Base-by-base conservation (phyloP, 2,797 vertebrate species). In the Peromyscus nudipes region DNA sequence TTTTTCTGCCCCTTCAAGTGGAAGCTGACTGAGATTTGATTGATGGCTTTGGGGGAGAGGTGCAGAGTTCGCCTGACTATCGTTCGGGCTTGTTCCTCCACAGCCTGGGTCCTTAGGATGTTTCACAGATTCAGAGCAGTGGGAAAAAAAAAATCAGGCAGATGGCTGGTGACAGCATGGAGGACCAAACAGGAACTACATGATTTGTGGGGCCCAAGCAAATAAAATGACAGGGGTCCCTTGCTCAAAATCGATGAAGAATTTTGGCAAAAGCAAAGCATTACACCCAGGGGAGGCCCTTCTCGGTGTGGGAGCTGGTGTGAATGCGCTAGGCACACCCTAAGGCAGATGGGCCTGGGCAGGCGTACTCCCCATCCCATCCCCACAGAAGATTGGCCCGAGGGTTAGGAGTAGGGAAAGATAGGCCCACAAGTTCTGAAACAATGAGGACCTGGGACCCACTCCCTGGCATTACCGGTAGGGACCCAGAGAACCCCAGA, bases 1-100 rank as follows among this genome's bases (percentile, higher is more conserved):
- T 62, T 91, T 93, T 94, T 34, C 94, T 92, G 64, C 31, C 81
- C 52, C 12, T 31, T 95, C 49, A 88, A 71, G 57, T 87, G 87
- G 84, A 94, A 86, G 11, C 4, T 88, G 91, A 81, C 90, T 55
- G 82, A 84, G 29, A 43, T 95, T 64, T 52, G 29, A 79, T 64
- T 37, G 29, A 73, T 1, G 64, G 90, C 49, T 92, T 34, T 75
- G 49, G 23, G 29, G 76, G 34, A 90, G 57, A 75, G 0, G 31
- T 0, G 0, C 0, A 10, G 52, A 79, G 73, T 75, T 84, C 10
- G 55, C 25, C 80, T 55, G 34, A 5, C 52, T 7, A 9, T 21
- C 69, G 13, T 62, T 77, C 17, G 12, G 62, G 37, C 19, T 57
- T 80, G 37, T 46, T 91, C 83, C 69, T 94, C 83, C 55, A 76